Base-by-base conservation (phyloP, 2,888 invertebrate genomes). In the Anarsia innoxiella region DNA sequence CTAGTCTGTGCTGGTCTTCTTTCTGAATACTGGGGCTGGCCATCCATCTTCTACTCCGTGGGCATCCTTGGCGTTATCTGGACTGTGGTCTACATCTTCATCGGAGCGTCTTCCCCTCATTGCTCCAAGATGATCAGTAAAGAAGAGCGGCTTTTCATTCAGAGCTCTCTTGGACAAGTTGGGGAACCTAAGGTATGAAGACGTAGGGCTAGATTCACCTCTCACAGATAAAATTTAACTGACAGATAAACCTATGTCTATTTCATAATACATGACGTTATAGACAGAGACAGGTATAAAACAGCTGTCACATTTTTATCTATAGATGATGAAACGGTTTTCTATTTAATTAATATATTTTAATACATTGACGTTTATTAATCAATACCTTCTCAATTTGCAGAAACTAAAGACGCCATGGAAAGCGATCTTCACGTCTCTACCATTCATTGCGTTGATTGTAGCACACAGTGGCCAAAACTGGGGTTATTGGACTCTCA, bases 401-500 rank as follows among this genome's bases (percentile, higher is more conserved):
- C 43, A 59, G 61, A 52, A 46, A 46, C 29, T 51, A 2, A 31
- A 40, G 8, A 86, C 86, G 1, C 91, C 91, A 0, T 90, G 90
- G 89, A 61, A 59, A 14, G 50, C 69, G 0, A 88, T 91, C 10
- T 60, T 86, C 1, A 87, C 85, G 89, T 0, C 36, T 77, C 9
- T 88, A 89, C 0, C n/a, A n/a, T 80, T 90, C 52, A 72, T 86
- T 56, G 75, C 87, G 0, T 44, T 88, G 4, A 44, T 56, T 8
- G 64, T 89, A 0, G 87, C 34, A 0, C 90, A 90, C 49, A 80
- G 87, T 39, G 87, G 88, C 2, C 88, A 88, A 46, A 87, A 40
- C 91, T 89, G 89, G 90, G 90, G 1, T 90, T 88, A 60, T 90
- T 88, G n/a, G 73, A 89, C 88, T 1, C 63, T 91, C 3, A 64